These are phyloP conservation scores for Drosophila fungiperda DNA, from an alignment of 2,888 invertebrate genomes.

Conservation along the genomic window DNA sequence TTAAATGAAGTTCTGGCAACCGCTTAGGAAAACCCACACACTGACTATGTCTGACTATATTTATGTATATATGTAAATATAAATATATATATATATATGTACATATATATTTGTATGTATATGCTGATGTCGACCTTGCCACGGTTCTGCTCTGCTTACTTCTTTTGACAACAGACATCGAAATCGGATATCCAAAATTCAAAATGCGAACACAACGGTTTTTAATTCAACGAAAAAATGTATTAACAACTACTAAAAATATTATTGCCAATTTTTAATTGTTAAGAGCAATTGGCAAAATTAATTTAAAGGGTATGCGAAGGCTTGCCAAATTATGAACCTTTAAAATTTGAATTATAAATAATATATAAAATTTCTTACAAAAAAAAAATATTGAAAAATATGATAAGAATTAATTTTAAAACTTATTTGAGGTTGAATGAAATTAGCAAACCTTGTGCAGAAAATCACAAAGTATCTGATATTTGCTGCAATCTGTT, in stretches of 20 bases:
- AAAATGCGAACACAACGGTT: constrained; percentile 26
- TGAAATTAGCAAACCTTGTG: neutral
- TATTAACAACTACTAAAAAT: constrained; percentile 11
- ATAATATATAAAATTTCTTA: neutral
- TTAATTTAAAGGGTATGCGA: neutral
- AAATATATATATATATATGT: neutral
- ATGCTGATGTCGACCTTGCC: constrained; percentile 60
- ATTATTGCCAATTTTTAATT: constrained; percentile 45
- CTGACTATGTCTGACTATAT: neutral
- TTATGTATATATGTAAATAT: neutral
- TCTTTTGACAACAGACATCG: constrained; percentile 49
- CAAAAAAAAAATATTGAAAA: neutral
- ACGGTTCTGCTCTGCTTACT: constrained; percentile 71
- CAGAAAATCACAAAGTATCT: constrained; percentile 8
- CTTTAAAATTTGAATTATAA: neutral
- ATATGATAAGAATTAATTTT: neutral
- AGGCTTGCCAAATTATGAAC: constrained; percentile 2
- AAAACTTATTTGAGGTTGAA: neutral
- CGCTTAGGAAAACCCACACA: neutral
- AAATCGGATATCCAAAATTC: constrained; percentile 36
- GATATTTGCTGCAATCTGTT: neutral
- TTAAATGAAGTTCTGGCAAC: constrained; percentile 62
- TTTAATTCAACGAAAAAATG: constrained; percentile 9
- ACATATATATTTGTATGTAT: constrained; percentile 4
- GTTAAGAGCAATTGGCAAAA: constrained; percentile 25